Conservation (phyloP, 35 echinoderm and acorn worm genomes). For the Apostichopus japonicus region DNA sequence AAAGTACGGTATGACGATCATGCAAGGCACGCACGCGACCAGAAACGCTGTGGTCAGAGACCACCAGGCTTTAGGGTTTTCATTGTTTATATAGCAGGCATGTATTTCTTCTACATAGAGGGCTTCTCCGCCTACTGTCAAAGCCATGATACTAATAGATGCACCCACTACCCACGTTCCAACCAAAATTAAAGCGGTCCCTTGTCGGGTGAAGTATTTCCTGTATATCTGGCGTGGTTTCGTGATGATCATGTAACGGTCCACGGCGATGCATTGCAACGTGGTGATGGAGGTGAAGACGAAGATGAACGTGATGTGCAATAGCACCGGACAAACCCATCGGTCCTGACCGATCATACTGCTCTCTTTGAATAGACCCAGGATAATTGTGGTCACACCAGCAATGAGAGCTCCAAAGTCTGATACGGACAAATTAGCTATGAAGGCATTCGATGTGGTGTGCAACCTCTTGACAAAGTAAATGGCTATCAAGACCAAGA, state of each 20-base stretch:
- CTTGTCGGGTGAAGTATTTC: conserved; percentile 8
- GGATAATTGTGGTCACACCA: background rate
- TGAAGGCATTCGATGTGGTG: conserved; percentile 60
- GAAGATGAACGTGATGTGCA: conserved; percentile 34
- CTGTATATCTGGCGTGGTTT: conserved; percentile 37
- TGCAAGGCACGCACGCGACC: conserved; percentile 19
- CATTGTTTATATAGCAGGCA: background rate
- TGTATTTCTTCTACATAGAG: conserved; percentile 13
- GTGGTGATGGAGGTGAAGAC: conserved; percentile 39
- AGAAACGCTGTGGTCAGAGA: background rate
- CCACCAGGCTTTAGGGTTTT: conserved; percentile 17
- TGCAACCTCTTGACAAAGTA: conserved; percentile 15
- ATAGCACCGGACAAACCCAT: background rate
- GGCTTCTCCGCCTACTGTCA: conserved; percentile 9
- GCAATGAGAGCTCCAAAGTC: conserved; percentile 37
- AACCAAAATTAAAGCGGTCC: background rate
- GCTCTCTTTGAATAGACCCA: background rate
- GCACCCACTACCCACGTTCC: conserved; percentile 9
- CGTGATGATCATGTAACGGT: conserved; percentile 46
- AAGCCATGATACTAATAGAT: background rate
- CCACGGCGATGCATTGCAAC: conserved; percentile 43
- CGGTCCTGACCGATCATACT: background rate
- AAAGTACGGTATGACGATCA: conserved; percentile 29
- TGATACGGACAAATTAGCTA: conserved; percentile 44
- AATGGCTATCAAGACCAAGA: conserved; percentile 29